Conservation (phyloP, 2,888 invertebrate genomes). For the Pterostichus niger region DNA sequence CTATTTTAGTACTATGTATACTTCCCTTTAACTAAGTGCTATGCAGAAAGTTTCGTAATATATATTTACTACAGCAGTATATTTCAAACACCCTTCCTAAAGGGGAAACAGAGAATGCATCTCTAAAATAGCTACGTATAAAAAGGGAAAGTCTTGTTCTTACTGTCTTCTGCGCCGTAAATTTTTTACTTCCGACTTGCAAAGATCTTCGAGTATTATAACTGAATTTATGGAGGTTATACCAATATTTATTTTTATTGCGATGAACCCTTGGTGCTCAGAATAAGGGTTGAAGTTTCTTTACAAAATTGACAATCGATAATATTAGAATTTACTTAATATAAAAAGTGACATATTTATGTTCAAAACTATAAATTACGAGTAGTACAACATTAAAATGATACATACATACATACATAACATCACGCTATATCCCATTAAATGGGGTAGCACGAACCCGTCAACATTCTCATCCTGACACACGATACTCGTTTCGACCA, state of each 20-base stretch:
- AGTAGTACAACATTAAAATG: too few species aligned
- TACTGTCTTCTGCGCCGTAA: constrained; percentile 15
- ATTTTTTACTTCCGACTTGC: constrained; percentile 21
- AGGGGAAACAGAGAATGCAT: constrained; percentile 14
- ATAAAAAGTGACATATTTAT: too few species aligned
- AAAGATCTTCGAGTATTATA: constrained; percentile 10
- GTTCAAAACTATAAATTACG: too few species aligned
- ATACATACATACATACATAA: too few species aligned
- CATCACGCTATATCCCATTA: too few species aligned
- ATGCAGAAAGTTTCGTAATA: background rate
- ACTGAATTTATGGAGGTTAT: constrained; percentile 19
- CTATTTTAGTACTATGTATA: too few species aligned
- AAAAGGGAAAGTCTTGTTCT: constrained; percentile 12
- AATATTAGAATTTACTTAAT: too few species aligned
- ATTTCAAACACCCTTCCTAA: constrained; percentile 2
- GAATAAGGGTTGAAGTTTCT: background rate
- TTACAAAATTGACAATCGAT: too few species aligned
- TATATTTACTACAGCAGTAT: constrained; percentile 23
- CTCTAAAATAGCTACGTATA: constrained; percentile 5
- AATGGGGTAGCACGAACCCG: too few species aligned
- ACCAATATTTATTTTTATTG: constrained; percentile 11
- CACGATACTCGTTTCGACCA: too few species aligned
- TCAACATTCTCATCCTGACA: too few species aligned
- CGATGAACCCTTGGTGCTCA: background rate
- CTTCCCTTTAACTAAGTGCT: background rate